A percentile compares a stretch with the other conserved stretches of the same genome.
Conservation (phyloP, 1,140 invertebrate species). For the Drosophila gunungcola region DNA sequence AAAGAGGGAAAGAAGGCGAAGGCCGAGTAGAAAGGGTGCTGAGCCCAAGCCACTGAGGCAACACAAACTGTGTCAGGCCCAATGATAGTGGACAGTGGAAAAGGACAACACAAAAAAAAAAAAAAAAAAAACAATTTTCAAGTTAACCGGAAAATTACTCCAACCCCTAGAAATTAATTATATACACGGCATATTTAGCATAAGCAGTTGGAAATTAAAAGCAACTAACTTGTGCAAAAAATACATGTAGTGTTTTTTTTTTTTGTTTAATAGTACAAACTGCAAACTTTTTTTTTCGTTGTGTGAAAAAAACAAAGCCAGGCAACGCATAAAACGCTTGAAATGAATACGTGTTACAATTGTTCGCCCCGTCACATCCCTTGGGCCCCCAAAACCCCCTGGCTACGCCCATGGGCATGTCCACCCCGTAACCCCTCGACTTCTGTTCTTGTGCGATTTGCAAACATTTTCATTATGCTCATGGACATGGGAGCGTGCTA, state of each 20-base stretch:
- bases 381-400: not conserved
- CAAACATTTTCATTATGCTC: constrained; percentile 64
- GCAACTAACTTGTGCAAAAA: not conserved
- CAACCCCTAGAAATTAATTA: too few relatives aligned
- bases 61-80: constrained; percentile 67
- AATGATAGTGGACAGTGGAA: constrained; percentile 47
- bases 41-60: constrained; percentile 7
- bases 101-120: constrained; percentile 28
- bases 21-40: not conserved
- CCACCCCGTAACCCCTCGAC: not conserved
- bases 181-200: not conserved
- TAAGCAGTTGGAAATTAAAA: not conserved
- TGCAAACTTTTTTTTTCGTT: not conserved
- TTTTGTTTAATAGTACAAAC: too few relatives aligned
- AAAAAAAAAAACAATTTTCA: not conserved
- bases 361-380: constrained; percentile 22
- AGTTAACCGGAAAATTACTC: too few relatives aligned
- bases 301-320: constrained; percentile 10
- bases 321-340: constrained; percentile 79
- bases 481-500: constrained; percentile 7
- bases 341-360: constrained; percentile 76
- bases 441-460: constrained; percentile 60
- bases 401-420: constrained; percentile 1
- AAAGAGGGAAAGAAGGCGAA: not conserved
- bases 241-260: too few relatives aligned